These are phyloP conservation scores for Panzeria rudis DNA, from an alignment of 2,888 invertebrate species.

Conservation along the genomic window DNA sequence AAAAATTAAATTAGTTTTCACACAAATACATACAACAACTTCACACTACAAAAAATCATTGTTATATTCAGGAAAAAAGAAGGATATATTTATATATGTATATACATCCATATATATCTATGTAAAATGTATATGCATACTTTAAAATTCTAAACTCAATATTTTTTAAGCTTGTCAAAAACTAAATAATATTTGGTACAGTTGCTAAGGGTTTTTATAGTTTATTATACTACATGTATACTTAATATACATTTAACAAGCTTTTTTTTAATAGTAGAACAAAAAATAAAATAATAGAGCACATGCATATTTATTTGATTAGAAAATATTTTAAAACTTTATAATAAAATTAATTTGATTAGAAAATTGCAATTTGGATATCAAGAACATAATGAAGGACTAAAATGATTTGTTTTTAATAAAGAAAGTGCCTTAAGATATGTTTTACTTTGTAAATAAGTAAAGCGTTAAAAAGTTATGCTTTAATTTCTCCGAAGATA, in stretches of 20 bases:
- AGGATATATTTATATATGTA: neutral
- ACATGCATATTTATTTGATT: conserved; percentile 32
- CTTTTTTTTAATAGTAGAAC: neutral
- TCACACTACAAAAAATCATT: conserved; percentile 47
- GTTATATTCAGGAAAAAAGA: conserved; percentile 38
- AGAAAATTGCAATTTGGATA: conserved; percentile 22
- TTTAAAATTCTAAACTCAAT: conserved; percentile 55
- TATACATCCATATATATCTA: neutral
- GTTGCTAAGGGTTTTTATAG: conserved; percentile 68
- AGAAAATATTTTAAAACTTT: conserved; percentile 40
- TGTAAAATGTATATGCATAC: neutral
- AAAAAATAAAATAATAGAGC: neutral
- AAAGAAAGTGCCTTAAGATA: conserved; percentile 11
- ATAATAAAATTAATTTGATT: conserved; percentile 46
- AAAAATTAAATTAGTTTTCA: conserved; percentile 71
- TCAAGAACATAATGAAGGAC: neutral
- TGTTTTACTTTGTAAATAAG: neutral
- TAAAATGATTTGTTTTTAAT: neutral
- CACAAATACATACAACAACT: conserved; percentile 21
- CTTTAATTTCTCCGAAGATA: neutral
- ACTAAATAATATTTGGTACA: conserved; percentile 65
- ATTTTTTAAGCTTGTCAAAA: conserved; percentile 68
- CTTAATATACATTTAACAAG: neutral
- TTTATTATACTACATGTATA: conserved; percentile 34
- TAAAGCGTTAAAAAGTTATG: neutral